Conservation (phyloP, 2,797 vertebrate genomes). For the Leptatherina wallacei region DNA sequence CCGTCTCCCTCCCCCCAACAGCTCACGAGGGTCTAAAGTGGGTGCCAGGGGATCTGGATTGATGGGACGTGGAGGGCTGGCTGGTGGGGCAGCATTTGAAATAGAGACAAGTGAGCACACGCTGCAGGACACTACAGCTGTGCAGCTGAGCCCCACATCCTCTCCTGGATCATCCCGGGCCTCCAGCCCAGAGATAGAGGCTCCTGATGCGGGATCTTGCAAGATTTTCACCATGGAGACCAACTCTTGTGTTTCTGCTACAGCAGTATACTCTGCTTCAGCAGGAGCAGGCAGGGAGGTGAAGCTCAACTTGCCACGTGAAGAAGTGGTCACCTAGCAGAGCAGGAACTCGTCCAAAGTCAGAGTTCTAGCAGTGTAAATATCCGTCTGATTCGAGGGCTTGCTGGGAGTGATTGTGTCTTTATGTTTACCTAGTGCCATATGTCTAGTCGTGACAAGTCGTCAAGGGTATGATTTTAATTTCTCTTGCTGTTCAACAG, state of each 20-base stretch:
- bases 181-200: constrained; percentile 72
- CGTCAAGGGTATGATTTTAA: constrained; percentile 47
- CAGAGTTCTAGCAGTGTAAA: constrained; percentile 55
- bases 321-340: constrained; percentile 70
- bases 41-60: constrained; percentile 81
- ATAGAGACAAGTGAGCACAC: constrained; percentile 97
- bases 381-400: constrained; percentile 51
- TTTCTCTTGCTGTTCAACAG: constrained; percentile 56
- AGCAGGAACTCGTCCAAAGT: constrained; percentile 37
- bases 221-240: constrained; percentile 82
- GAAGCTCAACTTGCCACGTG: constrained; percentile 81
- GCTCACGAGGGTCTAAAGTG: constrained; percentile 78
- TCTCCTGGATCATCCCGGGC: constrained; percentile 72
- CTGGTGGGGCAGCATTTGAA: constrained; percentile 85
- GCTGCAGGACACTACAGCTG: constrained; percentile 93
- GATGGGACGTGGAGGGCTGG: constrained; percentile 81
- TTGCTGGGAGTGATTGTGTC: constrained; percentile 54
- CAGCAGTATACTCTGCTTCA: constrained; percentile 73
- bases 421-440: constrained; percentile 59
- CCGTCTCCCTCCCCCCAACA: constrained; percentile 83
- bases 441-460: constrained; percentile 57
- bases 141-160: constrained; percentile 82
- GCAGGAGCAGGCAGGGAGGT: constrained; percentile 76
- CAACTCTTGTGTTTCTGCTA: constrained; percentile 64
- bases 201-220: constrained; percentile 55